Evolutionary conservation across 1,140 invertebrate genomes (phyloP).

Genomic region (Hesperophylax magnus): DNA sequence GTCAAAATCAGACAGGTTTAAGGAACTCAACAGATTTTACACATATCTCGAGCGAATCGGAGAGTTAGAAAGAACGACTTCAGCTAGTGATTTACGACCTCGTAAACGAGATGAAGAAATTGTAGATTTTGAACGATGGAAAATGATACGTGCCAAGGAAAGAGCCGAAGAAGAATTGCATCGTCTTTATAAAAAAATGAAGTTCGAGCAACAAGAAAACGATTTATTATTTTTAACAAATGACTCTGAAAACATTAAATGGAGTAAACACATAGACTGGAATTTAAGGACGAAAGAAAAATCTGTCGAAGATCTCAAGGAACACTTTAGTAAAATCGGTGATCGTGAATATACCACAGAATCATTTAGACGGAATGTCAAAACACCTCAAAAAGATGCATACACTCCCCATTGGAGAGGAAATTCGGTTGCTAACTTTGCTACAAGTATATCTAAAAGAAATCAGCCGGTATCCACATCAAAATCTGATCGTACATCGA

Average conservation of each 20-base stretch:
- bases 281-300: slow-evolving; percentile 87
- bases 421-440: slow-evolving; percentile 83
- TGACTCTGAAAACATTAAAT: slow-evolving; percentile 79
- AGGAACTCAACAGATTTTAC: slow-evolving; percentile 89
- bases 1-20: slow-evolving; percentile 84
- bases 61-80: slow-evolving; percentile 84
- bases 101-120: slow-evolving; percentile 82
- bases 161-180: slow-evolving; percentile 87
- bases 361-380: slow-evolving; percentile 67
- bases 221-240: slow-evolving; percentile 86
- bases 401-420: slow-evolving; percentile 89
- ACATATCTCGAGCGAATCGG: slow-evolving; percentile 87
- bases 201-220: slow-evolving; percentile 84
- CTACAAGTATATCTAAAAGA: slow-evolving; percentile 75
- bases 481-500: slow-evolving; percentile 56
- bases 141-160: slow-evolving; percentile 82
- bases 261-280: slow-evolving; percentile 81
- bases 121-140: slow-evolving; percentile 91
- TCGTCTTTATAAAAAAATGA: slow-evolving; percentile 83
- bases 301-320: slow-evolving; percentile 87
- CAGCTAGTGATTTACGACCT: slow-evolving; percentile 78
- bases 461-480: slow-evolving; percentile 55
- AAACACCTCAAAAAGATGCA: slow-evolving; percentile 73
- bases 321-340: slow-evolving; percentile 76
- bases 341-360: slow-evolving; percentile 67